Evolutionary conservation across 2,113 vertebrate species (phyloP).

Genomic region (Emydura subglobosa): DNA sequence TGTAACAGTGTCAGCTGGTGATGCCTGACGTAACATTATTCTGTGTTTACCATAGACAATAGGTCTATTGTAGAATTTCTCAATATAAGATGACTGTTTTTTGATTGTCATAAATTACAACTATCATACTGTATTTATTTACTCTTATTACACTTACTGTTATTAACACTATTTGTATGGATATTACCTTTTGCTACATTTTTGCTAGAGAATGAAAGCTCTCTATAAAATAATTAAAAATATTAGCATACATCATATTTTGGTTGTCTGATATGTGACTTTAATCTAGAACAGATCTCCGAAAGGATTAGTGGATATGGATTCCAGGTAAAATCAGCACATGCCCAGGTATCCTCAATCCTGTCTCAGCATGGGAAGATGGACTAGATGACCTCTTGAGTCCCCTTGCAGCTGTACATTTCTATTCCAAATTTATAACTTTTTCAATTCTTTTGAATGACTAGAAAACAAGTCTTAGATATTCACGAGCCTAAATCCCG

Average conservation of each 20-base stretch:
- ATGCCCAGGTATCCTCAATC: not conserved
- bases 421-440: not conserved
- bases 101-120: not conserved
- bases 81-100: not conserved
- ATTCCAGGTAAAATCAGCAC: not conserved
- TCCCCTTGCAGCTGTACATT: not conserved
- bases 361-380: not conserved
- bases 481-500: not conserved
- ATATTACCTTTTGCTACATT: not conserved
- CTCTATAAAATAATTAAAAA: not conserved
- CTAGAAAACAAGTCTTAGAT: constrained; percentile 14
- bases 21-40: not conserved
- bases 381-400: not conserved
- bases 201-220: not conserved
- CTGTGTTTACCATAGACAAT: not conserved
- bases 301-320: constrained; percentile 5
- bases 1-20: not conserved
- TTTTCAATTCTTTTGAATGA: constrained; percentile 37
- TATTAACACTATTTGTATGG: not conserved
- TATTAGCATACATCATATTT: not conserved
- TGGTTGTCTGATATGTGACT: constrained; percentile 10
- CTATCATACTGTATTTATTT: not conserved
- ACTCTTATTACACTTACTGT: not conserved
- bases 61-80: not conserved
- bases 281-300: constrained; percentile 21